Percentiles rank a stretch among this genome's conserved stretches.
These are phyloP conservation scores for Plebejus argus DNA, from an alignment of 2,888 invertebrate genomes.

Conservation along the genomic window DNA sequence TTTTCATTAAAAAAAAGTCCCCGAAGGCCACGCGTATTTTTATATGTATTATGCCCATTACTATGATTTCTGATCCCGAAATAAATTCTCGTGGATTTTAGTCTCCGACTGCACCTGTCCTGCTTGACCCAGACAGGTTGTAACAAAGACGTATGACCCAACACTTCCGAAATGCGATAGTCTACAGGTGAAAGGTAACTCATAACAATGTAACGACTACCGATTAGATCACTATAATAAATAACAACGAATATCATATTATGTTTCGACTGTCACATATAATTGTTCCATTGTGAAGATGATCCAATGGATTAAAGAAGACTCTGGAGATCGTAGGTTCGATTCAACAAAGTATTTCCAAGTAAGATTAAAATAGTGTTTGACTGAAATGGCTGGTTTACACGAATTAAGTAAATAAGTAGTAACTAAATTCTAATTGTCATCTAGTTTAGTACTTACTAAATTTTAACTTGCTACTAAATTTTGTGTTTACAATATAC, in stretches of 20 bases:
- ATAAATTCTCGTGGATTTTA: too few species aligned
- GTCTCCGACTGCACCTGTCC: too few species aligned
- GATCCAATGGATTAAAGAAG: background rate
- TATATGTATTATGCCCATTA: background rate
- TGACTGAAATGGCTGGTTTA: too few species aligned
- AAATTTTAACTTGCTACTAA: too few species aligned
- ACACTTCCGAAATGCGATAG: slow-evolving; percentile 4
- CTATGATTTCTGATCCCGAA: background rate
- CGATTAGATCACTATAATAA: background rate
- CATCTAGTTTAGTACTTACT: too few species aligned
- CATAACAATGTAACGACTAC: background rate
- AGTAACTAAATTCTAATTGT: too few species aligned
- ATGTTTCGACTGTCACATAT: background rate
- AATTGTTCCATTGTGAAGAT: background rate
- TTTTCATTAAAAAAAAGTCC: too few species aligned
- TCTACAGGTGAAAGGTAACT: background rate
- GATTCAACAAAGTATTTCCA: background rate
- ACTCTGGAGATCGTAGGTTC: background rate
- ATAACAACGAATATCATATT: background rate
- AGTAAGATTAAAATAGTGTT: background rate
- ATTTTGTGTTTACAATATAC: too few species aligned
- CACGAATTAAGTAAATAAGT: too few species aligned
- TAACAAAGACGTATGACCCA: background rate
- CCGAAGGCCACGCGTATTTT: background rate
- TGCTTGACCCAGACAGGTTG: background rate